Evolutionary conservation across 2,888 invertebrate genomes (phyloP), one percentile per base, ranked within the genome.

Genomic region (Miltochrista miniata): DNA sequence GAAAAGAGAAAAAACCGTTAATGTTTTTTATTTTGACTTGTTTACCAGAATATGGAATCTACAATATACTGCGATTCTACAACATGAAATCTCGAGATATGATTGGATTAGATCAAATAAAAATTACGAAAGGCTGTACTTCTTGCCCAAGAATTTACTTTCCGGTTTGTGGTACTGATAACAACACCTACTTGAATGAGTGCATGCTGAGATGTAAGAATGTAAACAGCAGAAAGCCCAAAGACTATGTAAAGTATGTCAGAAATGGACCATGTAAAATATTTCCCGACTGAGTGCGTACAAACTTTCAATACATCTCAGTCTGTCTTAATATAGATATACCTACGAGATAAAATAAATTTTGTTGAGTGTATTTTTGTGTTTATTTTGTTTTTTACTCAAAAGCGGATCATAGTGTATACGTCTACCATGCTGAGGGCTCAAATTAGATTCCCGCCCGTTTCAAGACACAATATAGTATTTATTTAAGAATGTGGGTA

Each of bases 101-200:
- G 7, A 10, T 24, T 12, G 24, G 7, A 24, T 2, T 43, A 24
- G n/a, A 24, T 43, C 0, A 35, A 7, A 7, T 35, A 24, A 12
- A 11, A 13, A 31, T 31, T 1, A 12, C 10, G 7, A 14, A 30
- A 2, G 7, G 13, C 13, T 78, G 77, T 12, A 5, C 0, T 0
- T 7, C 0, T 0, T 81, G 80, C 13, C 81, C 81, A 0, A 59
- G 51, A 1, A 67, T 81, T 0, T 83, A 79, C 34, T 45, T 50
- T 0, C 83, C 83, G 0, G 48, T 82, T 0, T 83, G 83, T 37
- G 83, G 59, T 0, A 51, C 52, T 1, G 76, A 83, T 10, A 74
- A 74, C 8, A 33, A 34, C 0, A 83, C 83, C 0, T 83, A 83
- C 13, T 41, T 68, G 0, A 83, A 76, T 9, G 79, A 81, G 55